Conservation (phyloP, 30 jellyfish, hydroid and myxozoan genomes). For the Cassiopea xamachana region DNA sequence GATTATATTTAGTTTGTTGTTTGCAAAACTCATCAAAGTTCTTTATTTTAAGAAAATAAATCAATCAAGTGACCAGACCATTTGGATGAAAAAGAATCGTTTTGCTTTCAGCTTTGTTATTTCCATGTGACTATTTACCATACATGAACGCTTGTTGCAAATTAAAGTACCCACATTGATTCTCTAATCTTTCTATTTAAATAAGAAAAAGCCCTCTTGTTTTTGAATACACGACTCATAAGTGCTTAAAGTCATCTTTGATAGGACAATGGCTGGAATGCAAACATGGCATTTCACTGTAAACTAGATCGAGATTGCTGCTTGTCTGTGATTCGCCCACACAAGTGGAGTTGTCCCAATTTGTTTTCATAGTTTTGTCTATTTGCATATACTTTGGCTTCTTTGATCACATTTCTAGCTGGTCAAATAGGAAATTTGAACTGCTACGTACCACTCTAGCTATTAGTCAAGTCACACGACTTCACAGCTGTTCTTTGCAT, state of each 20-base stretch:
- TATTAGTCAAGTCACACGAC: not conserved
- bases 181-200: slow-evolving; percentile 46
- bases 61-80: not conserved
- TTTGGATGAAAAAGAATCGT: not conserved
- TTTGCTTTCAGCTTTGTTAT: slow-evolving; percentile 14
- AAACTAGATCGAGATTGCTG: not conserved
- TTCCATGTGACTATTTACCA: slow-evolving; percentile 23
- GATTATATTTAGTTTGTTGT: not conserved
- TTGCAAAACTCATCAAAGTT: slow-evolving; percentile 1
- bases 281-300: slow-evolving; percentile 26
- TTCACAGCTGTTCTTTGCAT: not conserved
- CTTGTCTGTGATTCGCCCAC: slow-evolving; percentile 65
- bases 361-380: slow-evolving; percentile 39
- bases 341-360: slow-evolving; percentile 64
- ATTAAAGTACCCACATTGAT: slow-evolving; percentile 29
- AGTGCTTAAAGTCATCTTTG: slow-evolving; percentile 26
- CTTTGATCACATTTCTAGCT: slow-evolving; percentile 41
- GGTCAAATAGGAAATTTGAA: slow-evolving; percentile 10
- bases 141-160: slow-evolving; percentile 38
- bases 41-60: not conserved
- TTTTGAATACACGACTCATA: slow-evolving; percentile 26
- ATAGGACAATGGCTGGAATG: not conserved
- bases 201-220: slow-evolving; percentile 31
- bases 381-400: slow-evolving; percentile 59
- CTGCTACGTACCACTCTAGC: not conserved